phyloP scores from a whole-genome alignment of 2,797 vertebrate genomes.

The Salarias fasciatus region DNA sequence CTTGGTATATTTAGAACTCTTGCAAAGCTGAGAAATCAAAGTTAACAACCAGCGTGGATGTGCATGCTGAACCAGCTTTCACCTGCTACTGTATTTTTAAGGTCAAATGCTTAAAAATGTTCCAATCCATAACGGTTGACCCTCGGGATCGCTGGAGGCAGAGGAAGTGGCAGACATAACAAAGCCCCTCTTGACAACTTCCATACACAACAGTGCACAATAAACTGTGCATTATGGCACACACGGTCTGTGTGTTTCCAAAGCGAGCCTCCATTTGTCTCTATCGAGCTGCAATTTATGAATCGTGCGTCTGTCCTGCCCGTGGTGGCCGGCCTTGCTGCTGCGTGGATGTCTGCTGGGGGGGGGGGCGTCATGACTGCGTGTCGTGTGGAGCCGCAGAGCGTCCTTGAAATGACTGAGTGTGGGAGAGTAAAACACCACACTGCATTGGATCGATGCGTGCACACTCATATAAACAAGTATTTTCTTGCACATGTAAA shows the following conservation, averaged over 20 bases:
- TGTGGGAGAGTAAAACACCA: slow-evolving; percentile 16
- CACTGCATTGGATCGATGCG: slow-evolving; percentile 39
- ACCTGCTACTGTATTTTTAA: slow-evolving; percentile 30
- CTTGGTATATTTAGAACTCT: too few species aligned
- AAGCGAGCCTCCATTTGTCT: slow-evolving; percentile 46
- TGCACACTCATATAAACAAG: not conserved
- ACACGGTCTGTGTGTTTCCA: slow-evolving; percentile 19
- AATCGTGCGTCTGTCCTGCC: slow-evolving; percentile 29
- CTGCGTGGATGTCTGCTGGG: slow-evolving; percentile 4
- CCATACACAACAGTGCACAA: slow-evolving; percentile 13
- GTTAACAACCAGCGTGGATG: not conserved
- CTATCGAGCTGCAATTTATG: slow-evolving; percentile 38
- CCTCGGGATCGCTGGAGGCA: slow-evolving; percentile 32
- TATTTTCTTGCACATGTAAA: slow-evolving; percentile 15
- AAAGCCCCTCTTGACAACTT: slow-evolving; percentile 27
- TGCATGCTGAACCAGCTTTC: not conserved
- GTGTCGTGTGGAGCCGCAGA: slow-evolving; percentile 24
- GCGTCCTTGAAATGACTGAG: slow-evolving; percentile 69
- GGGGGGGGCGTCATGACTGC: slow-evolving; percentile 27
- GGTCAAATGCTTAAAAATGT: slow-evolving; percentile 63
- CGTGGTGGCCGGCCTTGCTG: slow-evolving; percentile 8
- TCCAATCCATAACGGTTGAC: slow-evolving; percentile 59
- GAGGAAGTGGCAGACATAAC: slow-evolving; percentile 46
- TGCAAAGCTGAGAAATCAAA: not conserved
- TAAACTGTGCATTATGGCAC: not conserved